Conservation (phyloP, 2,888 invertebrate genomes). For the Mimas tiliae region DNA sequence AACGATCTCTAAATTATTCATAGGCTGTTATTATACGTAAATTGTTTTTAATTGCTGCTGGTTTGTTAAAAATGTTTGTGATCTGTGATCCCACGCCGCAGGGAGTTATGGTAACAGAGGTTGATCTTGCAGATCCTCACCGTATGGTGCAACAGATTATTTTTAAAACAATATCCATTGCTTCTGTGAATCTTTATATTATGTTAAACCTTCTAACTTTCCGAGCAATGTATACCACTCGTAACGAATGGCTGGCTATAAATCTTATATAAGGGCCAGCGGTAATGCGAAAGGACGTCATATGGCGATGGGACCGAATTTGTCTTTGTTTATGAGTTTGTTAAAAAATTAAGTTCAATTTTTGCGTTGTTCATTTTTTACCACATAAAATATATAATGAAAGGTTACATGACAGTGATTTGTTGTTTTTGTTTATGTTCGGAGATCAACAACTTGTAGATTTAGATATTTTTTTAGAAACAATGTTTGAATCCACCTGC, state of each 20-base stretch:
- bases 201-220: conserved; percentile 28
- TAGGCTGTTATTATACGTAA: conserved; percentile 50
- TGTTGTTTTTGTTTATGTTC: conserved; percentile 37
- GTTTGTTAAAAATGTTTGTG: conserved; percentile 55
- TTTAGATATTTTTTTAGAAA: conserved; percentile 28
- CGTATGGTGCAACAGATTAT: conserved; percentile 59
- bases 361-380: conserved; percentile 61
- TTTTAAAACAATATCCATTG: conserved; percentile 53
- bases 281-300: conserved; percentile 66
- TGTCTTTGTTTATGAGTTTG: conserved; percentile 74
- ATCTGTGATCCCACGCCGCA: conserved; percentile 58
- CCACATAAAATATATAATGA: conserved; percentile 55
- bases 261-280: conserved; percentile 67
- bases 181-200: conserved; percentile 41
- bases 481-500: conserved; percentile 32
- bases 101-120: conserved; percentile 67
- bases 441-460: conserved; percentile 30
- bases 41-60: conserved; percentile 54
- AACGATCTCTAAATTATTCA: conserved; percentile 57
- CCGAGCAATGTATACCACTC: conserved; percentile 50
- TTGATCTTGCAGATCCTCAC: conserved; percentile 66
- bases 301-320: conserved; percentile 74
- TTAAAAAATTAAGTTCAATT: conserved; percentile 62
- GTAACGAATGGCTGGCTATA: conserved; percentile 54
- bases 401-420: conserved; percentile 52